Base-by-base conservation (phyloP, 2,888 invertebrate genomes). In the Penaeus monodon region DNA sequence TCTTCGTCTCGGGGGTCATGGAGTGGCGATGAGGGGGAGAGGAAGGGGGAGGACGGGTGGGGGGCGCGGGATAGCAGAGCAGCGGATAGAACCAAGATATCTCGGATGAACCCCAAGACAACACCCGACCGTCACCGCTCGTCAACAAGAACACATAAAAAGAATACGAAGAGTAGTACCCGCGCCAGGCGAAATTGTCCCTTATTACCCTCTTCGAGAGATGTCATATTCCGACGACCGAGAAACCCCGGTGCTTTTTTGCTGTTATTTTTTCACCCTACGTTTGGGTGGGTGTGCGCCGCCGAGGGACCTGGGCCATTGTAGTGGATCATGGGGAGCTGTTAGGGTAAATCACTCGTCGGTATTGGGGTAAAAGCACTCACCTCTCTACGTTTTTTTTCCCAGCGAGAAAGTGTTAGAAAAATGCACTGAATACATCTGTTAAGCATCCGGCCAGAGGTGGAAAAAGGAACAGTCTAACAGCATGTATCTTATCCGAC, bases 191-290 rank as follows among this genome's bases (percentile, higher is more conserved):
- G 38, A 73, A 73, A 73, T 73, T 73, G 73, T 73, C 73, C 73
- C 73, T 73, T 73, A 73, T 73, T 73, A 73, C 73, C 24, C 29
- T 38, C 29, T 73, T 73, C 73, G n/a, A 73, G 27, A 14, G 33
- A n/a, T 73, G 73, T 29, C 73, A 73, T 73, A 73, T 73, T 73
- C 38, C 73, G 38, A 27, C 20, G 73, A 33, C 73, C 73, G 38
- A 38, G 73, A 73, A 73, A 38, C 14, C 29, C n/a, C 29, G 38
- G 29, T 22, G 33, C 38, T 73, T 73, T 70, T 73, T 33, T 73
- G 73, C 33, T 22, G 38, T 27, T 33, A 33, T 73, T 73, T 73
- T 73, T 63, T 27, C 64, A 29, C 63, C 29, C 29, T 63, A 44
- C 29, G 63, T 68, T 68, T n/a, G 68, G n/a, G 68, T n/a, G 27